Percentiles rank a stretch among this genome's conserved stretches.
Conservation (phyloP, 2,113 vertebrate genomes). For the Serilophus lunatus region DNA sequence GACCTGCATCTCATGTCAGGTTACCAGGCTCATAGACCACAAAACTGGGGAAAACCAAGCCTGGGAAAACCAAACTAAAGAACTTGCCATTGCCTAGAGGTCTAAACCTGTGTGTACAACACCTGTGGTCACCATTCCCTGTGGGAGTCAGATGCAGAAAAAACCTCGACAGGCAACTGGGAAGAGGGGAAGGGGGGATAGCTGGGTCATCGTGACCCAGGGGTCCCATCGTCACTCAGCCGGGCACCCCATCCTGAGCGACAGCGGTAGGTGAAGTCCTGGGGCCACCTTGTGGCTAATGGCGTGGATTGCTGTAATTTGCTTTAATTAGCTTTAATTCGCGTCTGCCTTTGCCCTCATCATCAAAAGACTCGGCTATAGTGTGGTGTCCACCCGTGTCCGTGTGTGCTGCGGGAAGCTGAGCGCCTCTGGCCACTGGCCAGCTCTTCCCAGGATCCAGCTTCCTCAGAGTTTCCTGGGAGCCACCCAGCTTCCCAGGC, state of each 20-base stretch:
- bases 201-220: fast-evolving
- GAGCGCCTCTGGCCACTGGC: not conserved
- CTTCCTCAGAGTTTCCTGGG: not conserved
- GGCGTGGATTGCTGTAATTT: not conserved
- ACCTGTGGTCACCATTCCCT: not conserved
- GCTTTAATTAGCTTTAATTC: not conserved
- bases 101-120: fast-evolving
- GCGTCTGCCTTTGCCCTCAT: not conserved
- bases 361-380: not conserved
- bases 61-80: not conserved
- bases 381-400: not conserved
- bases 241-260: not conserved
- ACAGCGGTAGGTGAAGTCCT: not conserved
- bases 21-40: not conserved
- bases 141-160: not conserved
- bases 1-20: not conserved
- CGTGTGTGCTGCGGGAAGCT: not conserved
- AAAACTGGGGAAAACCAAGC: not conserved
- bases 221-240: not conserved
- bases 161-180: fast-evolving
- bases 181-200: fast-evolving
- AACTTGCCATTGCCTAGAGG: not conserved
- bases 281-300: conserved; percentile 48
- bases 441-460: not conserved
- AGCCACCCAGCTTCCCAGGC: conserved; percentile 11